Evolutionary conservation across 2,797 vertebrate genomes (phyloP).

Genomic region (Nannoperca obscura): DNA sequence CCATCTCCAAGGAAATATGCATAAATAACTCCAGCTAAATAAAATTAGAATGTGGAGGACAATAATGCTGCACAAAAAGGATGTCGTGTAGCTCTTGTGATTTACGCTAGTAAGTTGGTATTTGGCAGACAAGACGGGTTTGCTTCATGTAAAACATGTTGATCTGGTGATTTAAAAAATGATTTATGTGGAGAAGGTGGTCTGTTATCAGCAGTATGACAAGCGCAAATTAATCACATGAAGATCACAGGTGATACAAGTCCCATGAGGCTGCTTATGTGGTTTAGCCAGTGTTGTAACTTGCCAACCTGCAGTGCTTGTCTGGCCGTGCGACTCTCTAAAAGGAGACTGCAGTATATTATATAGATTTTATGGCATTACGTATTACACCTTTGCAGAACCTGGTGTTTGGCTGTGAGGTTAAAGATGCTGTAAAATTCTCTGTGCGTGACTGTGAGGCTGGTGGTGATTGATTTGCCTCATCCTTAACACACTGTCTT

Average conservation of each 20-base stretch:
- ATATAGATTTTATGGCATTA: constrained; percentile 55
- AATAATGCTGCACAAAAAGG: constrained; percentile 2
- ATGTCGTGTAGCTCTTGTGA: constrained; percentile 34
- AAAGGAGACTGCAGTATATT: constrained; percentile 61
- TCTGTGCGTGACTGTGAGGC: constrained; percentile 35
- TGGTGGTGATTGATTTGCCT: constrained; percentile 42
- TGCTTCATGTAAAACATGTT: constrained; percentile 47
- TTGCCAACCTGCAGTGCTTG: constrained; percentile 46
- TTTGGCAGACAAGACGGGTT: constrained; percentile 37
- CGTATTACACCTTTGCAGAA: constrained; percentile 49
- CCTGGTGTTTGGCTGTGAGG: constrained; percentile 47
- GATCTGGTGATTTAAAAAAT: constrained; percentile 52
- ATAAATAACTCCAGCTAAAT: constrained; percentile 35
- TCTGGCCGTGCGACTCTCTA: constrained; percentile 41
- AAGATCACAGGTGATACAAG: constrained; percentile 58
- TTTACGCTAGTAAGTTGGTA: constrained; percentile 41
- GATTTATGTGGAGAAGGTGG: constrained; percentile 48
- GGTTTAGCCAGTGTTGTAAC: constrained; percentile 65
- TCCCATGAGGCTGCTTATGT: constrained; percentile 63
- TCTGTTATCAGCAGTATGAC: constrained; percentile 56
- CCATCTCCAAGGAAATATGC: constrained; percentile 43
- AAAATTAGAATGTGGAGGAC: constrained; percentile 32
- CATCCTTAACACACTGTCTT: constrained; percentile 40
- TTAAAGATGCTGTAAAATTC: constrained; percentile 63
- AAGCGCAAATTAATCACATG: constrained; percentile 58